Percentiles rank a stretch among this genome's conserved stretches.
Evolutionary conservation across 2,113 vertebrate genomes (phyloP).

Genomic region (Mugil cephalus): DNA sequence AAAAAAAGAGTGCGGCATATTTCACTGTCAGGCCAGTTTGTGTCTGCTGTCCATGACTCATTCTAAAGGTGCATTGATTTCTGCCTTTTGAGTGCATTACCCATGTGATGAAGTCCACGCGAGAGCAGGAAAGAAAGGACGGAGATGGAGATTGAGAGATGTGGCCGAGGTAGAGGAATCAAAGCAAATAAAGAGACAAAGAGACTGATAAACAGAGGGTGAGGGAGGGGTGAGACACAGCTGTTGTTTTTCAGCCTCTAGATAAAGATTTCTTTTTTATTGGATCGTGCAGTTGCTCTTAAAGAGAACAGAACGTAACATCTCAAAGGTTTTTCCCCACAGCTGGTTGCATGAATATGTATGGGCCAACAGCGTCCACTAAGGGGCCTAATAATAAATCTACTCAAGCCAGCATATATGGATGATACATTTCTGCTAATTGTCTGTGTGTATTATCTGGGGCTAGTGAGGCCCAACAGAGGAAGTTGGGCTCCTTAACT

Average conservation of each 20-base stretch:
- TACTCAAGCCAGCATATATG: constrained; percentile 58
- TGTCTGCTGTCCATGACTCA: constrained; percentile 88
- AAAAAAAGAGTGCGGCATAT: constrained; percentile 37
- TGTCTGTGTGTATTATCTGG: constrained; percentile 73
- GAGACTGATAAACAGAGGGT: constrained; percentile 36
- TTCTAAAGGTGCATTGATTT: constrained; percentile 96
- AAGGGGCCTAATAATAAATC: constrained; percentile 77
- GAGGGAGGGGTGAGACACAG: constrained; percentile 9
- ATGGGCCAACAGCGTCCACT: constrained; percentile 67
- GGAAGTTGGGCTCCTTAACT: constrained; percentile 35
- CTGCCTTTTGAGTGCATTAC: constrained; percentile 93
- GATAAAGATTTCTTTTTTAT: constrained; percentile 27
- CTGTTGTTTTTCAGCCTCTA: constrained; percentile 12
- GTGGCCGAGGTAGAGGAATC: constrained; percentile 48
- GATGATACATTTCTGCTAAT: constrained; percentile 66
- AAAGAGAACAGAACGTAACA: constrained; percentile 51
- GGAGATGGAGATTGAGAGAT: constrained; percentile 32
- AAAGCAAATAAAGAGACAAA: constrained; percentile 49
- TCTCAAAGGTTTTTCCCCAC: constrained; percentile 54
- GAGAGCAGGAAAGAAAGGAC: constrained; percentile 79
- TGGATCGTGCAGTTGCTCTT: constrained; percentile 44
- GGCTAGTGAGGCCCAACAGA: constrained; percentile 40
- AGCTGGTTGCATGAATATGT: constrained; percentile 73
- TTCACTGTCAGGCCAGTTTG: constrained; percentile 81
- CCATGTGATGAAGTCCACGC: constrained; percentile 85